Base-by-base conservation (phyloP, 2,113 vertebrate genomes). In the Rhea americana region DNA sequence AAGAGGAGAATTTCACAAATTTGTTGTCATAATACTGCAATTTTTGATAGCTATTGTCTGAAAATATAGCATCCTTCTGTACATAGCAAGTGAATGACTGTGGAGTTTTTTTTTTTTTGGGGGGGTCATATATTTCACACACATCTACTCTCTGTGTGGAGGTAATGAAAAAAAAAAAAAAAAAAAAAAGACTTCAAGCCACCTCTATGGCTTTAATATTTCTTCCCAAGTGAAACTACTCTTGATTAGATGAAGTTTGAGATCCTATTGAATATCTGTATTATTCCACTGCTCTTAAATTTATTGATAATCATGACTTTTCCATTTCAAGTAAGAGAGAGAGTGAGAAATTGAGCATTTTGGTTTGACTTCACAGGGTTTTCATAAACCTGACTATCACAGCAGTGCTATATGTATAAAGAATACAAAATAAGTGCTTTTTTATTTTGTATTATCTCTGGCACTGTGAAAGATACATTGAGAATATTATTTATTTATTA, bases 401-500 rank as follows among this genome's bases (percentile, higher is more conserved):
- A 25, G 28, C 43, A 70, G 7, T 62, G 5, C 74, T 65, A 4
- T 39, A 45, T 63, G 30, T 35, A 32, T n/a, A 73, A 86, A 85
- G 17, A 22, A 83, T 37, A 37, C n/a, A 91, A 82, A 51, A 47
- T 1, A 84, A 65, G 53, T 20, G 48, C 21, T 50, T 82, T 15
- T 87, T n/a, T 61, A 61, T 22, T 48, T 62, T 68, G 32, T 81
- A 35, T 50, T 35, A 4, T 70, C 18, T 90, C 39, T 66, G 58
- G 39, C 76, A 17, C 11, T 28, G 4, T 56, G 55, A 78, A 65
- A 71, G 80, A 85, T 72, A 85, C 37, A 70, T 48, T 53, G 67
- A 47, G 8, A 73, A 25, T n/a, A 6, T 82, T 76, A 58, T 48
- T 93, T 50, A 11, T 93, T 93, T 94, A 76, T 72, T 85, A 41